Base-by-base conservation (phyloP, 2,797 vertebrate species). In the Cirrhinus molitorella region DNA sequence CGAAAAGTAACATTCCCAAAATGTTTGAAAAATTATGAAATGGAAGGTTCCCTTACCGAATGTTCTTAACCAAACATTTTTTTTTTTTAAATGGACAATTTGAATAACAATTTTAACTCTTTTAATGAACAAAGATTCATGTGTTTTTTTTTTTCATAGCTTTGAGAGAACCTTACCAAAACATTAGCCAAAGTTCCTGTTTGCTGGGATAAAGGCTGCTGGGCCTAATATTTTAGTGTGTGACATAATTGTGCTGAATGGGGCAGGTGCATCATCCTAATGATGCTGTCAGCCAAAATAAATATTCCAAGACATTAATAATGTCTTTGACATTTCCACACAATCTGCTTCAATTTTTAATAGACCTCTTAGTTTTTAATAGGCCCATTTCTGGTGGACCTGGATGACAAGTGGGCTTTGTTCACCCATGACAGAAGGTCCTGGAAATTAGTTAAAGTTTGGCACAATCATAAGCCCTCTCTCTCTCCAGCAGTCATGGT, bases 401-500 rank as follows among this genome's bases (percentile, higher is more conserved):
- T 78, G 43, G 28, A 66, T 81, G 73, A 77, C 61, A 68, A 47
- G 80, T 75, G 72, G 72, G 76, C 73, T 84, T 45, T 79, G 63
- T 84, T 84, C 83, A 89, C 37, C 67, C 66, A 14, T 84, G 80
- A 73, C 85, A 88, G 84, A 87, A 76, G 72, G 68, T 81, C 43
- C 84, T 85, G 74, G 74, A 80, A 88, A 83, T 79, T 77, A 86
- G 83, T 61, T 74, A 61, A 84, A 85, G 85, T 89, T 84, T 65
- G 73, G 83, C 81, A 73, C 73, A 49, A 80, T 66, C 83, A 53
- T 91, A 90, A 89, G 87, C 87, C 82, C 75, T 85, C 87, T 89
- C 88, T 93, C 89, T 90, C 88, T 93, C 91, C 91, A 90, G 85
- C 88, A 85, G 85, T 91, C 87, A 93, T 94, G 94, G 95, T 95